Base-by-base conservation (phyloP, 64 coral and sea anemone species). In the Pocillopora verrucosa region DNA sequence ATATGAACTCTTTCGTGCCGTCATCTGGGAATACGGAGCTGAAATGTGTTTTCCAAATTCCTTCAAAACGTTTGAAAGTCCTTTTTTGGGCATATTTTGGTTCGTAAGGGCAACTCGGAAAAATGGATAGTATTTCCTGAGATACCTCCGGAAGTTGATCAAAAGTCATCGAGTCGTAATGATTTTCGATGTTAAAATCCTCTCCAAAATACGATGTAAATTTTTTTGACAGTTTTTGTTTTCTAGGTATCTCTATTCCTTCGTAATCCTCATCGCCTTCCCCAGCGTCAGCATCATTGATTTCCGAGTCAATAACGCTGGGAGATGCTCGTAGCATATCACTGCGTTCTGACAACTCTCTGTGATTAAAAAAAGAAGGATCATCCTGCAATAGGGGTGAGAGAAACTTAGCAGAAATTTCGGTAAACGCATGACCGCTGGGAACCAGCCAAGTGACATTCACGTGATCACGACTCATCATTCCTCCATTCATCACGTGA, bases 1-100 rank as follows among this genome's bases (percentile, higher is more conserved):
- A 95, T 9, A 89, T 57, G 41, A 92, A 92, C 0, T 76, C 61
- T 51, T 87, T 83, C 11, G 94, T 92, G 19, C 73, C 72, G 59
- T 95, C 94, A 65, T 92, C 80, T 62, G 94, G 94, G 80, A 89
- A 95, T 26, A 92, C 80, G n/a, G 89, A 91, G 78, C 74, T 89
- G 16, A 89, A 95, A 78, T 95, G 86, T 17, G 94, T 95, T n/a
- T 59, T 74, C 89, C 89, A 95, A 22, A 95, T 59, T 13, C 94
- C 94, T 15, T 92, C 90, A 72, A 79, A 92, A 73, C 59, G 80
- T 58, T 89, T 92, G 11, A 95, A 79, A 13, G 67, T 57, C 20
- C 24, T 20, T 64, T 92, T 85, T 38, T 59, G 75, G 11, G 36
- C 34, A 45, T 86, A 92, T 7, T 79, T 89, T 25, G 90, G 94